Evolutionary conservation across 64 coral and sea anemone species (phyloP).

Genomic region (Pocillopora damicornis): DNA sequence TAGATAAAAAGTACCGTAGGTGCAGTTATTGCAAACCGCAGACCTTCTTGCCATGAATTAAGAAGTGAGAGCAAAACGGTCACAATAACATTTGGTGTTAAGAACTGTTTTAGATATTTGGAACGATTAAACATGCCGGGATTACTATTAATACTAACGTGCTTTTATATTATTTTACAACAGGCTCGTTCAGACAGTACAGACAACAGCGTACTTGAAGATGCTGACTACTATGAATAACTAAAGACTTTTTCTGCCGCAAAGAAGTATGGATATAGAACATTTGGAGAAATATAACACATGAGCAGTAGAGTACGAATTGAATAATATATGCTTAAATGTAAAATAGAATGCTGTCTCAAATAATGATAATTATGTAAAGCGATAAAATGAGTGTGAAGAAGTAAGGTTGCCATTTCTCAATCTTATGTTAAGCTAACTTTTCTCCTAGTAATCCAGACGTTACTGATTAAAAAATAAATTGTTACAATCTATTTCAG

Average conservation of each 20-base stretch:
- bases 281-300: neutral
- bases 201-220: neutral
- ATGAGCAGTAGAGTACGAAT: neutral
- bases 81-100: neutral
- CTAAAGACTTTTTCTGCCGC: neutral
- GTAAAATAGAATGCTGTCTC: neutral
- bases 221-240: neutral
- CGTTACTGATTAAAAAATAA: too few species aligned
- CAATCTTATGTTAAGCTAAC: too few species aligned
- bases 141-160: neutral
- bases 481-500: too few species aligned
- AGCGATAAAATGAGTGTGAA: too few species aligned
- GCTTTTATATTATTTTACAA: neutral
- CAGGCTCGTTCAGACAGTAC: neutral
- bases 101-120: neutral
- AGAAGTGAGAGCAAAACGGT: too few species aligned
- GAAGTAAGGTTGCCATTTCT: too few species aligned
- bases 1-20: too few species aligned
- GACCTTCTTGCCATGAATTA: too few species aligned
- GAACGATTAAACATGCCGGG: neutral
- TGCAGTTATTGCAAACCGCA: too few species aligned
- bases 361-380: too few species aligned
- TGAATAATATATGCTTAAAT: neutral
- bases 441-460: too few species aligned
- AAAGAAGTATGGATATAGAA: neutral